phyloP scores from a whole-genome alignment of 1,140 invertebrate genomes.

The Drosophila funebris region DNA sequence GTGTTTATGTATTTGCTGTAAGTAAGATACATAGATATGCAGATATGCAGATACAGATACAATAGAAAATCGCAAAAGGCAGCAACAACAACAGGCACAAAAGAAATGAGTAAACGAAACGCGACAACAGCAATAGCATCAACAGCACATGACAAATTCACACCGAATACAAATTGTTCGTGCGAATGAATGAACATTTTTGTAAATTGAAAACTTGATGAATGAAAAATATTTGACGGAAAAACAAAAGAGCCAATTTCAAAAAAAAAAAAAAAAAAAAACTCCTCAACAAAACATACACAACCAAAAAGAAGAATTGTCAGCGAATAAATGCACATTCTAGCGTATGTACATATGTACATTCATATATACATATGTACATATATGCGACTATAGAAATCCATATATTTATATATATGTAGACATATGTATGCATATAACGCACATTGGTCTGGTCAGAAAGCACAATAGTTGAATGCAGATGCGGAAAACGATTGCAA shows the following conservation, averaged over 20 bases:
- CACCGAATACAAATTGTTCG: slow-evolving; percentile 81
- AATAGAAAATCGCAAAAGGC: slow-evolving; percentile 33
- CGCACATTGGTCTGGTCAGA: background rate
- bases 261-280: background rate
- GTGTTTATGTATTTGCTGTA: background rate
- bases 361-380: background rate
- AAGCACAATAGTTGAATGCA: slow-evolving; percentile 24
- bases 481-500: slow-evolving; percentile 19
- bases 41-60: slow-evolving; percentile 33
- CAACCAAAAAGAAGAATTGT: slow-evolving; percentile 37
- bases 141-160: slow-evolving; percentile 79
- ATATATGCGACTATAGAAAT: background rate
- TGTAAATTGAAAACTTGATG: slow-evolving; percentile 82
- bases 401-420: background rate
- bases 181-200: slow-evolving; percentile 82
- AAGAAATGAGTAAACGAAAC: slow-evolving; percentile 24
- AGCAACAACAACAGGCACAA: slow-evolving; percentile 30
- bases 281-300: too few species aligned
- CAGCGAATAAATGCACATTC: slow-evolving; percentile 44
- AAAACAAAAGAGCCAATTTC: slow-evolving; percentile 78
- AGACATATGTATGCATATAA: background rate
- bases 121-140: too few species aligned
- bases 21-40: slow-evolving; percentile 38
- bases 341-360: slow-evolving; percentile 3
- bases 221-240: slow-evolving; percentile 82